Percentiles rank a stretch among this genome's conserved stretches.
phyloP scores from a whole-genome alignment of 2,113 vertebrate species.

The Mionectes macconnelli region DNA sequence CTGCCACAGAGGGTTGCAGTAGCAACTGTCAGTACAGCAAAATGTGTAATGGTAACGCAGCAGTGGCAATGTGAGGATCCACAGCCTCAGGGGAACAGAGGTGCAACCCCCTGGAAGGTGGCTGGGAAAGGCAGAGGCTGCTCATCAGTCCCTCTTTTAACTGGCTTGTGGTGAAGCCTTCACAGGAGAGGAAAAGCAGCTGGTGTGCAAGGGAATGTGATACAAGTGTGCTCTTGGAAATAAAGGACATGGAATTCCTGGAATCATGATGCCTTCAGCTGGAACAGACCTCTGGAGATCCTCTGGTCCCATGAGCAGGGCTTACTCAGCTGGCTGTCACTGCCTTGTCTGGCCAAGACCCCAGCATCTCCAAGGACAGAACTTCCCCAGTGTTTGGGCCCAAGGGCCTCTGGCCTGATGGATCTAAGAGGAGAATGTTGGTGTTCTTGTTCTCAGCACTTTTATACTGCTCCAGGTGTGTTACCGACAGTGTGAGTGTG shows the following conservation, averaged over 20 bases:
- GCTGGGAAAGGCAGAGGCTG: not conserved
- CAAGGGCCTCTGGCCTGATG: not conserved
- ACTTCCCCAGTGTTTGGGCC: not conserved
- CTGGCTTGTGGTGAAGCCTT: not conserved
- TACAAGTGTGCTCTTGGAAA: not conserved
- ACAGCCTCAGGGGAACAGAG: not conserved
- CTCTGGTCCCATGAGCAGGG: not conserved
- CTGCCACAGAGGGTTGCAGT: not conserved
- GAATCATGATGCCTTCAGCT: rapidly evolving
- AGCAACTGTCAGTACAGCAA: not conserved
- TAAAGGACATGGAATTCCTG: not conserved
- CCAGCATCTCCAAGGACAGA: rapidly evolving
- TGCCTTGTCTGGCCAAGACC: not conserved
- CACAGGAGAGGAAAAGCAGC: rapidly evolving
- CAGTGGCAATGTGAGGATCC: not conserved
- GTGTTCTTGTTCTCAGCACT: not conserved
- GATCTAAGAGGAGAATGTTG: not conserved
- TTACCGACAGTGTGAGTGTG: rapidly evolving
- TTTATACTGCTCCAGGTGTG: rapidly evolving
- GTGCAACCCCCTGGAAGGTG: not conserved
- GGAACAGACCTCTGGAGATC: not conserved
- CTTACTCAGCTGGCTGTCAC: not conserved
- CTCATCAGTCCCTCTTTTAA: not conserved
- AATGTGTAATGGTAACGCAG: rapidly evolving
- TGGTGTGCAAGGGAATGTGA: not conserved